These are phyloP conservation scores for Seriola dumerili DNA, from an alignment of 2,113 vertebrate genomes.

Conservation along the genomic window DNA sequence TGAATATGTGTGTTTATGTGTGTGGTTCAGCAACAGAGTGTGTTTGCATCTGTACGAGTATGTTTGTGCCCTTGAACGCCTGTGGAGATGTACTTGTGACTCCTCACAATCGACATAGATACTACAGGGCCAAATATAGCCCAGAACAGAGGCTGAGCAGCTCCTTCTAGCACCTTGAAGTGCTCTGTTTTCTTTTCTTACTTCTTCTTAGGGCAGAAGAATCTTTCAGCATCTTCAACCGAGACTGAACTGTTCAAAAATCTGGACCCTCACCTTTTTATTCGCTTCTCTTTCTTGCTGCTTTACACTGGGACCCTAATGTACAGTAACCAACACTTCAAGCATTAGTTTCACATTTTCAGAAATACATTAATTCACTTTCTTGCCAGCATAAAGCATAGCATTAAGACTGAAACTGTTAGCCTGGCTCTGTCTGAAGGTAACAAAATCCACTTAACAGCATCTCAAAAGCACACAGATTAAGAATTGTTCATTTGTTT, in stretches of 20 bases:
- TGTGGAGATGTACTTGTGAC: slow-evolving; percentile 68
- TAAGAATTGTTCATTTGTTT: no score
- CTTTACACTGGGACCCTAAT: not conserved
- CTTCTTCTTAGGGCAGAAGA: slow-evolving; percentile 35
- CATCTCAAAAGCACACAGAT: no score
- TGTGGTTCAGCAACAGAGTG: slow-evolving; percentile 25
- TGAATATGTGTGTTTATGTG: not conserved
- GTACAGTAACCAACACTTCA: not conserved
- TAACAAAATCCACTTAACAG: no score
- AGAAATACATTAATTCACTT: not conserved
- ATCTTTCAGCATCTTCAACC: slow-evolving; percentile 38
- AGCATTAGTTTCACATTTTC: not conserved
- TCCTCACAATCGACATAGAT: slow-evolving; percentile 72
- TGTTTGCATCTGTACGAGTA: slow-evolving; percentile 47
- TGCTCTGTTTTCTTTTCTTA: slow-evolving; percentile 12
- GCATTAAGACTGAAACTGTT: not conserved
- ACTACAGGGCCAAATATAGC: slow-evolving; percentile 75
- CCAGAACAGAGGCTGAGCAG: slow-evolving; percentile 69
- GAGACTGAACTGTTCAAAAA: slow-evolving; percentile 30
- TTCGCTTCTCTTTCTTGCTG: not conserved
- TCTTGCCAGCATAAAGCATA: not conserved
- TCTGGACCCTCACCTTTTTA: slow-evolving; percentile 19
- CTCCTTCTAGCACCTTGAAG: slow-evolving; percentile 48
- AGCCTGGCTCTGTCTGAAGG: not conserved
- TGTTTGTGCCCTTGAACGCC: slow-evolving; percentile 61